phyloP scores from a whole-genome alignment of 2,797 vertebrate species.

The Cyprinella venusta region DNA sequence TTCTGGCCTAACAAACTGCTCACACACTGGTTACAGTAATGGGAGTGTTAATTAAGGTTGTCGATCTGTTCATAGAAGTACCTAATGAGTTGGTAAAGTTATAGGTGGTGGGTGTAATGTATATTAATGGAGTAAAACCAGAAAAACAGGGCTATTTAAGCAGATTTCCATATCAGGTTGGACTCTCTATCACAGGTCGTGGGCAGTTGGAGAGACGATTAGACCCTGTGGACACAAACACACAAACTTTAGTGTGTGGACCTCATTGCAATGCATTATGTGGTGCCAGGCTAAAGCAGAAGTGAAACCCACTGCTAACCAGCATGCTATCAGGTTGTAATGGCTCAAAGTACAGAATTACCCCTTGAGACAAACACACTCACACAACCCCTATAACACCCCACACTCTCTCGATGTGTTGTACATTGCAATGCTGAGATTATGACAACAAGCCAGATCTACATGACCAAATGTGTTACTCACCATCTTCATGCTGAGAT shows the following conservation, averaged over 20 bases:
- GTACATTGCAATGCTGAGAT: conserved; percentile 2
- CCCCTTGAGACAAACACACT: conserved; percentile 28
- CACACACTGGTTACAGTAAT: conserved; percentile 8
- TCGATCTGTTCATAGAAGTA: conserved; percentile 10
- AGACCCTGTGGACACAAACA: conserved; percentile 38
- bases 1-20: background rate
- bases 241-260: background rate
- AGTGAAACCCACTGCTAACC: conserved; percentile 32
- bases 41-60: conserved; percentile 16
- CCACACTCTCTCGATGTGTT: conserved; percentile 1
- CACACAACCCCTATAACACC: background rate
- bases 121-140: conserved; percentile 38
- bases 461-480: conserved; percentile 18
- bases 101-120: conserved; percentile 43
- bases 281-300: conserved; percentile 33
- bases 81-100: conserved; percentile 44
- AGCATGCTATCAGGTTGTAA: conserved; percentile 32
- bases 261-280: conserved; percentile 47
- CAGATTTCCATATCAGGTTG: conserved; percentile 23
- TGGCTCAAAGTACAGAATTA: conserved; percentile 33
- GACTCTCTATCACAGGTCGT: conserved; percentile 28
- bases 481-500: background rate
- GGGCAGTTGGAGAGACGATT: conserved; percentile 24
- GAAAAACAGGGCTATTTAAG: conserved; percentile 27
- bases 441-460: conserved; percentile 5